These are phyloP conservation scores for Salvelinus alpinus DNA, from an alignment of 2,113 vertebrate genomes.

Conservation along the genomic window DNA sequence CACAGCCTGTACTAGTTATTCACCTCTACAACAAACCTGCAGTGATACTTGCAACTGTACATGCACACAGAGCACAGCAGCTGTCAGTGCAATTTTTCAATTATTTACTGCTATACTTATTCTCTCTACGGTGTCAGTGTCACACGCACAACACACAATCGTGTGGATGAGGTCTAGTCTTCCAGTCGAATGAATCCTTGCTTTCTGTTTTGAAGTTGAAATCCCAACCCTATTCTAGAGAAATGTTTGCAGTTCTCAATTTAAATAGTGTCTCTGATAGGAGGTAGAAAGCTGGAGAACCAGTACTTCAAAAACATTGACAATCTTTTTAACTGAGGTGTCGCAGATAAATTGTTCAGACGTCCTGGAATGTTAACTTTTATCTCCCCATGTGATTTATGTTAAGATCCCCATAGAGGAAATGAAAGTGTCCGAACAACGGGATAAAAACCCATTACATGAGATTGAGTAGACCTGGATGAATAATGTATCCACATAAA, in stretches of 20 bases:
- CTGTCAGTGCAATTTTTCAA: not conserved
- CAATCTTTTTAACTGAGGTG: too few relatives aligned
- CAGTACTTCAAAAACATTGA: too few relatives aligned
- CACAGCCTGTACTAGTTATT: not conserved
- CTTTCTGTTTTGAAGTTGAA: not conserved
- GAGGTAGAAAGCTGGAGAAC: too few relatives aligned
- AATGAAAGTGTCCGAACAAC: not conserved
- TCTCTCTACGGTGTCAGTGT: slow-evolving; percentile 57
- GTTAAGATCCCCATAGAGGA: not conserved
- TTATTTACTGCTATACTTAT: slow-evolving; percentile 24
- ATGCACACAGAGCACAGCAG: not conserved
- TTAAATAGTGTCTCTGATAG: not conserved
- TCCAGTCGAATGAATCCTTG: too few relatives aligned
- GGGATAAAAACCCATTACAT: slow-evolving; percentile 22
- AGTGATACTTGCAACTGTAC: not conserved
- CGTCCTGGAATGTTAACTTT: not conserved
- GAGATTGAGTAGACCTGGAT: slow-evolving; percentile 36
- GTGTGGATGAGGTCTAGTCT: not conserved
- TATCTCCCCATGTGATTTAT: not conserved
- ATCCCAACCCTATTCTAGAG: not conserved
- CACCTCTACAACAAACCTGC: not conserved
- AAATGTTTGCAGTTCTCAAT: not conserved
- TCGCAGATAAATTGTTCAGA: not conserved
- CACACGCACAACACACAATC: not conserved
- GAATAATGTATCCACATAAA: slow-evolving; percentile 46